Evolutionary conservation across 2,113 vertebrate species (phyloP).

Genomic region (Acanthisitta chloris): DNA sequence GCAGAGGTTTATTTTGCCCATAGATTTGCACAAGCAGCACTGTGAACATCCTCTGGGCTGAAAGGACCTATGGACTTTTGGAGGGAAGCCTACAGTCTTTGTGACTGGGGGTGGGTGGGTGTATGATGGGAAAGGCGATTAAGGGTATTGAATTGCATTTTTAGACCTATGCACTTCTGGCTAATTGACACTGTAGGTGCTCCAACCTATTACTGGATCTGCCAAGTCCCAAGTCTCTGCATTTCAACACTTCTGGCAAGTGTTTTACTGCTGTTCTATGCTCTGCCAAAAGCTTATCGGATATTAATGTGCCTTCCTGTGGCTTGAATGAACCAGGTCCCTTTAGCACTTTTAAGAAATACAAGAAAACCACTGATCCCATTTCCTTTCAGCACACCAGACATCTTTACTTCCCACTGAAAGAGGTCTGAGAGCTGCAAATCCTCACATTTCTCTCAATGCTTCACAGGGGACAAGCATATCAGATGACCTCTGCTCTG

Average conservation of each 20-base stretch:
- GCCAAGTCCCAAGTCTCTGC: not conserved
- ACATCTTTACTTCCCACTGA: not conserved
- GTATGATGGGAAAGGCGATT: not conserved
- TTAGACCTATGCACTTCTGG: not conserved
- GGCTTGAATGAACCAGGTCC: not conserved
- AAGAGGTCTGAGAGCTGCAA: slow-evolving; percentile 24
- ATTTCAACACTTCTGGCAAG: not conserved
- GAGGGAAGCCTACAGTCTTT: not conserved
- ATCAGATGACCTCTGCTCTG: slow-evolving; percentile 42
- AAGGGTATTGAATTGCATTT: not conserved
- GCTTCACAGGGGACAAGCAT: not conserved
- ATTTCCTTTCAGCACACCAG: slow-evolving; percentile 4
- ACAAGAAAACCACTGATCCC: slow-evolving; percentile 44
- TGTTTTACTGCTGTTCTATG: not conserved
- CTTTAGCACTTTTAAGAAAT: slow-evolving; percentile 32
- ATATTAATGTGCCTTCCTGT: slow-evolving; percentile 43
- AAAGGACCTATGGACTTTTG: not conserved
- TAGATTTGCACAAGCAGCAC: not conserved
- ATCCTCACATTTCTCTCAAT: not conserved
- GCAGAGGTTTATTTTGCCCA: not conserved
- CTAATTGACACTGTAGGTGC: not conserved
- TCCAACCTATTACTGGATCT: not conserved
- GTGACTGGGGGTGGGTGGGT: not conserved
- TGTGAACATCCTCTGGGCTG: not conserved
- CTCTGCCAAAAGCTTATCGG: slow-evolving; percentile 38